Conservation (phyloP, 2,888 invertebrate species). For the Lasioglossum pauxillum region DNA sequence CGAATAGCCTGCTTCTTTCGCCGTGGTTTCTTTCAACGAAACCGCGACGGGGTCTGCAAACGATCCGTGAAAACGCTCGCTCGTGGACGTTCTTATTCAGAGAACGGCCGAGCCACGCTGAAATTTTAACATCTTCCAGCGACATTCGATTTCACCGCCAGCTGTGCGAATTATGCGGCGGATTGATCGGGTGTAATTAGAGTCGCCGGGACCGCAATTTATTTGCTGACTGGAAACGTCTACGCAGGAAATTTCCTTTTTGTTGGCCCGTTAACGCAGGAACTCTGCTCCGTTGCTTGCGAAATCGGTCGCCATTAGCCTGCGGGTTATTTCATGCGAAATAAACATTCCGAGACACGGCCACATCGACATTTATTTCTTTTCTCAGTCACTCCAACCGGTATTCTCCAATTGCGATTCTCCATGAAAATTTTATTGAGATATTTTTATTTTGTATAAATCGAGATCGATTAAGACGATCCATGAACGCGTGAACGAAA, state of each 20-base stretch:
- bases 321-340: background rate
- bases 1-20: background rate
- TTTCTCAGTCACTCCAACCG: background rate
- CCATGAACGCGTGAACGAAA: too few species aligned
- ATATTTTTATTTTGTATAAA: too few species aligned
- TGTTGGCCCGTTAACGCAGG: background rate
- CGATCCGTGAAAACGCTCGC: background rate
- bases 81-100: background rate
- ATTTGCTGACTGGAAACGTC: background rate
- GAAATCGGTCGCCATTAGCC: background rate
- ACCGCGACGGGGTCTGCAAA: background rate
- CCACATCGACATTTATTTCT: background rate
- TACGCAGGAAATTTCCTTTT: conserved; percentile 4
- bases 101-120: background rate
- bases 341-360: background rate
- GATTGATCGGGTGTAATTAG: background rate
- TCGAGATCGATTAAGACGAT: too few species aligned
- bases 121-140: background rate
- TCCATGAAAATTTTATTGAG: too few species aligned
- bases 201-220: background rate
- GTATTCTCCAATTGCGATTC: too few species aligned
- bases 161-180: background rate
- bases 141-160: background rate
- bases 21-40: background rate
- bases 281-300: background rate